Evolutionary conservation across 2,888 invertebrate species (phyloP), one percentile per base, ranked within the genome.

Genomic region (Neuroscelio doddi): DNA sequence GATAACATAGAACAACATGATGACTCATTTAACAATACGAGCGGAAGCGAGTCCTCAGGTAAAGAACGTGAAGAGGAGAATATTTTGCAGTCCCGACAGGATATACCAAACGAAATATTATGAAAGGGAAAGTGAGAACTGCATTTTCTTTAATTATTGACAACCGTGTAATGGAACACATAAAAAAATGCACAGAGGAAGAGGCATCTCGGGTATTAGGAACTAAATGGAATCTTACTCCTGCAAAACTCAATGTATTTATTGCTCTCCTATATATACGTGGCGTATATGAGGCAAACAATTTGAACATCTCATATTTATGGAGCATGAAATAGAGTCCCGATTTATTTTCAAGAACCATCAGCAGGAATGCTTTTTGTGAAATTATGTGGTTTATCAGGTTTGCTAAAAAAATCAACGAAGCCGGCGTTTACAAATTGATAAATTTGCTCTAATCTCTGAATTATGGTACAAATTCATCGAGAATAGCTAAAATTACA

Each of bases 51-150:
- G 21, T 21, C 21, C 21, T 21, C 21, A 21, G 21, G 21, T 21
- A 21, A 21, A 3, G 21, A 21, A 21, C 2, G 21, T 21, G 21
- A 21, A 21, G 5, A 21, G 3, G 21, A 21, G 21, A 21, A 21
- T 21, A 21, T 21, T 21, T 29, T 15, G 9, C 12, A 16, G 46
- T 34, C 0, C 51, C 50, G 5, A 62, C 45, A 32, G 44, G 9
- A 47, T 45, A 55, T 55, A 44, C 41, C 1, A 45, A 55, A 62
- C 29, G 30, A 16, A 7, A 42, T 36, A 56, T 56, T 24, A 47
- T 50, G 24, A 50, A 50, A 12, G 39, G 29, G 3, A n/a, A 32
- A 32, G 12, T 32, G 8, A 32, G 12, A 12, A 32, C 32, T 32
- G 32, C 32, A 32, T 32, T 32, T 32, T 32, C 32, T 32, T 12